Conservation (phyloP, 1,140 invertebrate species). For the Mylabris phalerata region DNA sequence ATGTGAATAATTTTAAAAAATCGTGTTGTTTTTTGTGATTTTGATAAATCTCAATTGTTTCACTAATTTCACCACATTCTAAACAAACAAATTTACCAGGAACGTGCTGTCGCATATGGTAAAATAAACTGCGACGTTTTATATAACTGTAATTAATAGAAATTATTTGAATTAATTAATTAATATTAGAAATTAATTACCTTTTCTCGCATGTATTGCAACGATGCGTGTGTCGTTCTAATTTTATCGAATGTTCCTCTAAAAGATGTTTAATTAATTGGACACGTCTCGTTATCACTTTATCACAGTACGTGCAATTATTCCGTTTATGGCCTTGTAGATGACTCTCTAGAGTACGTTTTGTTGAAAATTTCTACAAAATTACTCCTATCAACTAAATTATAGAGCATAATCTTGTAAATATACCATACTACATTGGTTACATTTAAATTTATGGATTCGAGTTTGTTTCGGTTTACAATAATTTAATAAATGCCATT, state of each 20-base stretch:
- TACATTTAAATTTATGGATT: slow-evolving; percentile 10
- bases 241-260: slow-evolving; percentile 31
- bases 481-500: slow-evolving; percentile 16
- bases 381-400: neutral
- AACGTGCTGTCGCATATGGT: slow-evolving; percentile 39
- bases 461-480: slow-evolving; percentile 3
- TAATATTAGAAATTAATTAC: slow-evolving; percentile 32
- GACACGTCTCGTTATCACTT: slow-evolving; percentile 40
- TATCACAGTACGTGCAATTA: slow-evolving; percentile 41
- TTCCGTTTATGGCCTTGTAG: slow-evolving; percentile 43
- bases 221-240: slow-evolving; percentile 13
- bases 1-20: slow-evolving; percentile 37
- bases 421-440: slow-evolving; percentile 12
- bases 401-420: neutral
- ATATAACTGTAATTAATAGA: slow-evolving; percentile 33
- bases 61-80: slow-evolving; percentile 38
- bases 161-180: slow-evolving; percentile 25
- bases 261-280: slow-evolving; percentile 41
- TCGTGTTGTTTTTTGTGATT: slow-evolving; percentile 35
- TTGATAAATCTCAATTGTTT: slow-evolving; percentile 30
- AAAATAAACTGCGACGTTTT: slow-evolving; percentile 37
- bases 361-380: slow-evolving; percentile 36
- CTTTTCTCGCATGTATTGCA: slow-evolving; percentile 35
- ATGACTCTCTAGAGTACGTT: slow-evolving; percentile 40
- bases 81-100: slow-evolving; percentile 39